phyloP scores from a whole-genome alignment of 2,888 invertebrate species.

The Nephrocerus scutellatus region DNA sequence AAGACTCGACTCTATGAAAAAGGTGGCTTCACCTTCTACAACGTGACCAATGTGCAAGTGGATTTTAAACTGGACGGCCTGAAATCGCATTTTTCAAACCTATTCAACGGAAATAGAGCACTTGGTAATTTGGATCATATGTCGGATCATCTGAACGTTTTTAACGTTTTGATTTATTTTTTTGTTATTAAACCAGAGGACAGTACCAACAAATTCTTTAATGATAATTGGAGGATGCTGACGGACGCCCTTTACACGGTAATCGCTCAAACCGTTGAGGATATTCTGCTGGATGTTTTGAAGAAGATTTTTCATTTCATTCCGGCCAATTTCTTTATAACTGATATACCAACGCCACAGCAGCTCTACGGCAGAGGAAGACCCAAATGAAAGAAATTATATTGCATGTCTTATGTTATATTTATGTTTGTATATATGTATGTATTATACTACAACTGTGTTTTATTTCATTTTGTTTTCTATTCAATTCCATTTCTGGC shows the following conservation, averaged over 20 bases:
- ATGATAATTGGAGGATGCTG: conserved; percentile 66
- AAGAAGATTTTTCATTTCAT: conserved; percentile 62
- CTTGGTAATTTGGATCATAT: conserved; percentile 51
- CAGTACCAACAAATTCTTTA: conserved; percentile 65
- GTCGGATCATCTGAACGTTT: background rate
- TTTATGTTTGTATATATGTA: no score
- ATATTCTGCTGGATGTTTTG: conserved; percentile 61
- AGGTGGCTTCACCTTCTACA: conserved; percentile 61
- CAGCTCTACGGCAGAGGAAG: conserved; percentile 37
- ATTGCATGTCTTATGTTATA: no score
- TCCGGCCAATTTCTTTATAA: conserved; percentile 63
- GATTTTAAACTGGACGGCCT: conserved; percentile 63
- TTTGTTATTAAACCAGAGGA: conserved; percentile 58
- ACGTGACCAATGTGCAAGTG: conserved; percentile 59
- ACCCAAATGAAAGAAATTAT: conserved; percentile 16
- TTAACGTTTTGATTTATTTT: conserved; percentile 10
- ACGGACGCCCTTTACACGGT: conserved; percentile 65
- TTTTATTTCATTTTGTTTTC: no score
- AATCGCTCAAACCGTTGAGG: conserved; percentile 62
- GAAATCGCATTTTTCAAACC: conserved; percentile 61
- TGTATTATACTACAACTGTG: no score
- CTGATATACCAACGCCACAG: conserved; percentile 51
- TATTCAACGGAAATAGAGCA: conserved; percentile 66
- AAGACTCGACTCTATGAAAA: conserved; percentile 59
- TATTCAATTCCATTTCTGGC: no score